Conservation (phyloP, 2,888 invertebrate species). For the Panzeria rudis region DNA sequence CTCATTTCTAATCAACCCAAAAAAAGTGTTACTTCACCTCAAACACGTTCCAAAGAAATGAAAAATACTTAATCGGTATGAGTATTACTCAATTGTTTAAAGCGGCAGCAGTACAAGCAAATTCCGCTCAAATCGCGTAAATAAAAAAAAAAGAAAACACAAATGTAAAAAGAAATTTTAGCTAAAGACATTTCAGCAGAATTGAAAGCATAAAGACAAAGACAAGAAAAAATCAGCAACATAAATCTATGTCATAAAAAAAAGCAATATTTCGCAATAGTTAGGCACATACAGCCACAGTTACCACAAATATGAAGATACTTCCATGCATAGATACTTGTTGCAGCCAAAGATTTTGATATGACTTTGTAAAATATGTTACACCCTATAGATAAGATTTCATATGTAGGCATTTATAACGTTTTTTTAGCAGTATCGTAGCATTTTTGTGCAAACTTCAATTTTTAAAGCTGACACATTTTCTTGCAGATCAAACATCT, state of each 20-base stretch:
- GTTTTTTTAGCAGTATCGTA: no score
- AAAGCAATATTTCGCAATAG: conserved; percentile 80
- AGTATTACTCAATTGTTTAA: conserved; percentile 62
- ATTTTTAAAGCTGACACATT: no score
- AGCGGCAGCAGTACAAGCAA: conserved; percentile 16
- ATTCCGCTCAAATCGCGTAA: conserved; percentile 12
- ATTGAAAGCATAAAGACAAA: conserved; percentile 7
- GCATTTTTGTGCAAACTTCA: no score
- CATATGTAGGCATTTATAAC: no score
- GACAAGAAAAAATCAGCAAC: conserved; percentile 53
- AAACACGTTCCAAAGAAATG: conserved; percentile 63
- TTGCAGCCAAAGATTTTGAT: background rate
- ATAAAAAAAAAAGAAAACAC: conserved; percentile 41
- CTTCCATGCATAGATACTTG: background rate
- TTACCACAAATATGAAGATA: background rate
- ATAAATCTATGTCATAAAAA: conserved; percentile 54
- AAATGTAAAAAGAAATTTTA: conserved; percentile 46
- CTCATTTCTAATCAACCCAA: conserved; percentile 57
- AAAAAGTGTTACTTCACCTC: conserved; percentile 67
- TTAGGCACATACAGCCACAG: conserved; percentile 59
- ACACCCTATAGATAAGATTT: conserved; percentile 11
- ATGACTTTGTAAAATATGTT: background rate
- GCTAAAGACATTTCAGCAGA: conserved; percentile 3
- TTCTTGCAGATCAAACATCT: no score
- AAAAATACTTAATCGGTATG: conserved; percentile 15